Base-by-base conservation (phyloP, 2,888 invertebrate species). In the Tachina lurida region DNA sequence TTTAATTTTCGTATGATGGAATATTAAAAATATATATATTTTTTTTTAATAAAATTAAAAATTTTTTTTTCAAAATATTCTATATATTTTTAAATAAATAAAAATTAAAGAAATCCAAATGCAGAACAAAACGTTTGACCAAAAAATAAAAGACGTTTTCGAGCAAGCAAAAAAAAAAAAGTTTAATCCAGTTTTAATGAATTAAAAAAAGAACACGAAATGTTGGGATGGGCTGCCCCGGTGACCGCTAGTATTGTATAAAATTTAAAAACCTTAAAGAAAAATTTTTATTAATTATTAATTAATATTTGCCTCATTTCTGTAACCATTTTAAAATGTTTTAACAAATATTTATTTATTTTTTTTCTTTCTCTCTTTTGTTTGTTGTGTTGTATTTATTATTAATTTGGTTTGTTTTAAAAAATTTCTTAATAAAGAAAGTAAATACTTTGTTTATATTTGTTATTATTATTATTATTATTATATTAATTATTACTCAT, bases 221-320 rank as follows among this genome's bases (percentile, higher is more conserved):
- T 93, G 93, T 93, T 93, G 93, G 93, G 93, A 93, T 93, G 93
- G 93, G 93, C 93, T 93, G 93, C 93, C 93, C 31, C 93, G 93
- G 92, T 93, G 92, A 92, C 92, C 92, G 92, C 92, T 92, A 92
- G 92, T 91, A 92, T 92, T 91, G 90, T 91, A 87, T 84, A 86
- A 85, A 84, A 79, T 84, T 68, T 67, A 49, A 74, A 76, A 77
- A 84, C 79, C 43, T 19, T 62, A 62, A 71, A 74, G 43, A 74
- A 70, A 70, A 71, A 75, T 17, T 75, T n/a, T 74, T 78, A 74
- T 77, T 77, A 45, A 73, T 60, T 49, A 73, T 65, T 49, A 76
- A 79, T 81, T 54, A 84, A n/a, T 87, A 87, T 87, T 86, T 87
- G 82, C 86, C 82, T 87, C 62, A 82, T 78, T 84, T 75, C 54